A percentile compares a stretch with the other conserved stretches of the same genome.
Conservation (phyloP, 2,113 vertebrate genomes). For the Aspiorhynchus laticeps region DNA sequence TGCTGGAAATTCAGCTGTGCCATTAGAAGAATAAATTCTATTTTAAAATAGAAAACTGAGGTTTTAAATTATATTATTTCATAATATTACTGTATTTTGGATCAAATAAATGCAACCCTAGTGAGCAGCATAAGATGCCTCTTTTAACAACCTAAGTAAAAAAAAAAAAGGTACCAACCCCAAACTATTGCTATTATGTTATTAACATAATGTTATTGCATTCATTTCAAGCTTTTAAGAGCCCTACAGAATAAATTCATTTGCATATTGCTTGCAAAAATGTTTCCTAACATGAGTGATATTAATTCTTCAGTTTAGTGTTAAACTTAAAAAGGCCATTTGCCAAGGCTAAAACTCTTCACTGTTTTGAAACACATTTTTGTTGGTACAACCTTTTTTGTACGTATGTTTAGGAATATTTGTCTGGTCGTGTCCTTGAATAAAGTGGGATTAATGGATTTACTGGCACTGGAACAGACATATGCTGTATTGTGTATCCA, state of each 20-base stretch:
- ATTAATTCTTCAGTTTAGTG: neutral
- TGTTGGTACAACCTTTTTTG: neutral
- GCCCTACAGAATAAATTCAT: no score
- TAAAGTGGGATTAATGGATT: constrained; percentile 24
- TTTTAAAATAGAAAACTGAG: no score
- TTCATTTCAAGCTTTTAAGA: neutral
- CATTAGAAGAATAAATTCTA: no score
- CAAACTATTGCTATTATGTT: neutral
- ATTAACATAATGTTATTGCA: neutral
- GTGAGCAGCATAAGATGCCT: no score
- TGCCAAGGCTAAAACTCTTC: neutral
- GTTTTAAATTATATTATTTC: no score
- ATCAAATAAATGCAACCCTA: no score
- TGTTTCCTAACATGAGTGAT: neutral
- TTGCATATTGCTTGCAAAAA: neutral
- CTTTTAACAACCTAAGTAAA: no score
- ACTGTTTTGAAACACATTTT: neutral
- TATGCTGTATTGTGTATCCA: neutral
- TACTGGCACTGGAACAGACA: constrained; percentile 14
- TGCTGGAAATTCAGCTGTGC: neutral
- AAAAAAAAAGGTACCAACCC: neutral
- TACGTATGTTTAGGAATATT: neutral
- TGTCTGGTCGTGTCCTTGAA: neutral
- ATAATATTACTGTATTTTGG: no score
- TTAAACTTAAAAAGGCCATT: neutral